phyloP scores from a whole-genome alignment of 2,797 vertebrate species.

The Dryobates pubescens region DNA sequence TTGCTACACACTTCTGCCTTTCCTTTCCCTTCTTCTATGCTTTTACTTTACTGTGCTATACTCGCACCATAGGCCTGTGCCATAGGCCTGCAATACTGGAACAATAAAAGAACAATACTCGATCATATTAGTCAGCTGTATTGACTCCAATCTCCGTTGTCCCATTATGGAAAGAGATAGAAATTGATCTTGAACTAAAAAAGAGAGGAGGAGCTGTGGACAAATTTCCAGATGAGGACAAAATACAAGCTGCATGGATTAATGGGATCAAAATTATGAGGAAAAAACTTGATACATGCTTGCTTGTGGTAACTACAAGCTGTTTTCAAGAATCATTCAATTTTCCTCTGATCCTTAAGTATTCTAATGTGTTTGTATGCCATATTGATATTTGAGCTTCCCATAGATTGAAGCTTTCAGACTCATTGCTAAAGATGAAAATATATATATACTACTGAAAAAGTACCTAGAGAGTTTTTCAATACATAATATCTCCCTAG shows the following conservation, averaged over 20 bases:
- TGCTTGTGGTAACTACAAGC: background rate
- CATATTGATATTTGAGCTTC: conserved; percentile 7
- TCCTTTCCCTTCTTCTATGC: no score
- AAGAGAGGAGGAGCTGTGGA: conserved; percentile 4
- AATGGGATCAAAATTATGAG: conserved; percentile 27
- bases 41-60: no score
- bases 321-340: conserved; percentile 8
- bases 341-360: conserved; percentile 52
- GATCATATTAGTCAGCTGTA: no score
- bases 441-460: background rate
- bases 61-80: no score
- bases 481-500: background rate
- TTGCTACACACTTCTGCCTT: no score
- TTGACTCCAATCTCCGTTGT: no score
- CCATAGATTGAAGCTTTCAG: background rate
- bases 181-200: conserved; percentile 35
- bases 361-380: conserved; percentile 58
- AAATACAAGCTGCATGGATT: conserved; percentile 31
- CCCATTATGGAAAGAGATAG: conserved; percentile 14
- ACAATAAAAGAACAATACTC: no score
- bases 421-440: background rate
- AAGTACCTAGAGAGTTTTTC: background rate
- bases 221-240: conserved; percentile 23
- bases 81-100: no score
- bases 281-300: conserved; percentile 50